A percentile compares a stretch with the other conserved stretches of the same genome.
phyloP scores from a whole-genome alignment of 2,113 vertebrate genomes.

The Octodon degus region DNA sequence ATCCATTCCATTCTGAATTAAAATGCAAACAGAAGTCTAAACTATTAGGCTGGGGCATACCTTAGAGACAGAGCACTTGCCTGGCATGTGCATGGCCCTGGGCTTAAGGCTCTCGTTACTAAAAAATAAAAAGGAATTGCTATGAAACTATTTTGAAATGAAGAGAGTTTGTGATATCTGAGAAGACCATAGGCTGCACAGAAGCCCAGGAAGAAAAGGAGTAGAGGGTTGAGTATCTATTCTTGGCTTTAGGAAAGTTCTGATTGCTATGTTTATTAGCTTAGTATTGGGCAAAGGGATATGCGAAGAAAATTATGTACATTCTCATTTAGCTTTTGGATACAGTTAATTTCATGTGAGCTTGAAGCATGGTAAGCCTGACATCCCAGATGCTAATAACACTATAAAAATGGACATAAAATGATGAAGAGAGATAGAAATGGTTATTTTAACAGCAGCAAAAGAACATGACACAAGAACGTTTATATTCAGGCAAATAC shows the following conservation, averaged over 20 bases:
- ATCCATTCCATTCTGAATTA: background rate
- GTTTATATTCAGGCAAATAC: slow-evolving; percentile 39
- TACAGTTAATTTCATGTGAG: slow-evolving; percentile 32
- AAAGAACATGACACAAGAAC: background rate
- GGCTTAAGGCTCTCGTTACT: background rate
- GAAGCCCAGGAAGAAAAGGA: background rate
- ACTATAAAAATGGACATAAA: background rate
- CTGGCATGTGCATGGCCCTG: background rate
- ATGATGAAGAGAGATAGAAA: background rate
- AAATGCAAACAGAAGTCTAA: background rate
- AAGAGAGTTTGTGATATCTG: background rate
- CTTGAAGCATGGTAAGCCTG: background rate
- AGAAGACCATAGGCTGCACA: background rate
- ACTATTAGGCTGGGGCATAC: background rate
- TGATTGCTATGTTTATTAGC: background rate
- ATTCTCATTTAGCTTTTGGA: slow-evolving; percentile 33
- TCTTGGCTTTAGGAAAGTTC: background rate
- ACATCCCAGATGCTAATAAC: background rate
- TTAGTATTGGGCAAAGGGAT: background rate
- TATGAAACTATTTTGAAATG: background rate
- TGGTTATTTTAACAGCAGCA: slow-evolving; percentile 35
- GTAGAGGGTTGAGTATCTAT: background rate
- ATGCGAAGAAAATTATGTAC: background rate
- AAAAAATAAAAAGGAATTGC: background rate
- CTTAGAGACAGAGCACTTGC: background rate